phyloP scores from a whole-genome alignment of 2,113 vertebrate species.

The Pteropus alecto region DNA sequence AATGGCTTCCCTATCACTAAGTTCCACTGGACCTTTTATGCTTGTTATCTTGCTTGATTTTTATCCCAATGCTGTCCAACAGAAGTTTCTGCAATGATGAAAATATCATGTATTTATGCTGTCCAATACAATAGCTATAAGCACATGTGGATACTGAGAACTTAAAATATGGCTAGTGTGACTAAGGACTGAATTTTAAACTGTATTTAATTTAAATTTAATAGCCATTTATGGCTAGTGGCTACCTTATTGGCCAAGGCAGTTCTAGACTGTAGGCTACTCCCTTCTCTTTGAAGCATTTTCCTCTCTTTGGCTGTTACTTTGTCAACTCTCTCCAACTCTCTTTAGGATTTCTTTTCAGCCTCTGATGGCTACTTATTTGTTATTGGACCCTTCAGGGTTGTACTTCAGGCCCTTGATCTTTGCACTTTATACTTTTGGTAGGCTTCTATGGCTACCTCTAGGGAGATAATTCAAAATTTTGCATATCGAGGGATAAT shows the following conservation, averaged over 20 bases:
- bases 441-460: not conserved
- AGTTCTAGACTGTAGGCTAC: not conserved
- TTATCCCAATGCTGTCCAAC: not conserved
- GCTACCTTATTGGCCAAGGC: not conserved
- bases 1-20: not conserved
- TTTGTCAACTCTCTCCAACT: not conserved
- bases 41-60: not conserved
- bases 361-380: not conserved
- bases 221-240: not conserved
- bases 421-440: not conserved
- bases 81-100: not conserved
- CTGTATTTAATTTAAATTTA: not conserved
- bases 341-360: not conserved
- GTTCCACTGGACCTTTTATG: not conserved
- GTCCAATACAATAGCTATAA: not conserved
- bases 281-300: not conserved
- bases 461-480: not conserved
- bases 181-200: not conserved
- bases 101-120: not conserved
- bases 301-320: not conserved
- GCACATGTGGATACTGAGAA: not conserved
- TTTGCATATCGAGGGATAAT: not conserved
- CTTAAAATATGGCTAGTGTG: not conserved
- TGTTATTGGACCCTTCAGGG: not conserved
- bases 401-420: not conserved